A percentile compares a stretch with the other conserved stretches of the same genome.
Evolutionary conservation across 1,140 invertebrate species (phyloP).

Genomic region (Sinonovacula constricta): DNA sequence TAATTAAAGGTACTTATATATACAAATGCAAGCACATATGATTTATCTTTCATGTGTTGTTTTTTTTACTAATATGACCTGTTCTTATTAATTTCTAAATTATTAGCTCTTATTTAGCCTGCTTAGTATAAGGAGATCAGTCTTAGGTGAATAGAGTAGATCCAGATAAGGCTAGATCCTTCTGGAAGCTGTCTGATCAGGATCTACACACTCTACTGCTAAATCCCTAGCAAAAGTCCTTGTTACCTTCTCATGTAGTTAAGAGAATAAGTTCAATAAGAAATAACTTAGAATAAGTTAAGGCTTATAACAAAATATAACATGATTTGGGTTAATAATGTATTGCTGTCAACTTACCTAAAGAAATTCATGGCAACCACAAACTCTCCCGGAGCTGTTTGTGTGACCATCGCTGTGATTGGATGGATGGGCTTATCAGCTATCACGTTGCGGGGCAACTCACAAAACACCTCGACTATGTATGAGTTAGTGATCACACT

Average conservation of each 20-base stretch:
- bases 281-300: too few relatives aligned
- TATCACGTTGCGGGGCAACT: conserved; percentile 47
- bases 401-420: conserved; percentile 61
- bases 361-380: conserved; percentile 50
- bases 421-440: conserved; percentile 51
- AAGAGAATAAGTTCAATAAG: neutral
- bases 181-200: neutral
- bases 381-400: conserved; percentile 61
- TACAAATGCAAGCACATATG: too few relatives aligned
- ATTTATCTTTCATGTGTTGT: too few relatives aligned
- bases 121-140: too few relatives aligned
- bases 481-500: conserved; percentile 61
- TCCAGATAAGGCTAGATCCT: too few relatives aligned
- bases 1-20: too few relatives aligned
- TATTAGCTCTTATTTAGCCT: too few relatives aligned
- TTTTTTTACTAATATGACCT: too few relatives aligned
- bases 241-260: neutral
- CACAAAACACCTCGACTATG: conserved; percentile 61
- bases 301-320: too few relatives aligned
- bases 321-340: too few relatives aligned
- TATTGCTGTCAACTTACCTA: conserved; percentile 40
- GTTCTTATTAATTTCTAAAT: too few relatives aligned
- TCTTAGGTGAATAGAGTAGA: too few relatives aligned
- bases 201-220: neutral
- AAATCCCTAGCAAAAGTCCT: neutral